These are phyloP conservation scores for Anoncus sp. DNA, from an alignment of 2,888 invertebrate species.

Conservation along the genomic window DNA sequence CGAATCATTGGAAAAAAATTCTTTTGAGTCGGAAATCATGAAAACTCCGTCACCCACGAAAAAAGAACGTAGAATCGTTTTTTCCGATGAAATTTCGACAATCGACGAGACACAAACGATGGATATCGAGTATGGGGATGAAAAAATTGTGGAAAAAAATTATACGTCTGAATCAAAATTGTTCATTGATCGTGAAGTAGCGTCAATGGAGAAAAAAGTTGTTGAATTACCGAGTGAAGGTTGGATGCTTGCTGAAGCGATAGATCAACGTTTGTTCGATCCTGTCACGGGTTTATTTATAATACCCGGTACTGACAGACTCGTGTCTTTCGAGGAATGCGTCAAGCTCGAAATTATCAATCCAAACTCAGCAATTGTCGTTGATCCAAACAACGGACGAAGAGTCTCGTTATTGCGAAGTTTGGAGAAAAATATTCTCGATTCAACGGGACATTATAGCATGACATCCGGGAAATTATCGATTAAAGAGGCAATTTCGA, in stretches of 20 bases:
- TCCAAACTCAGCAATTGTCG: constrained; percentile 91
- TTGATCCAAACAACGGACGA: constrained; percentile 90
- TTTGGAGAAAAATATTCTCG: constrained; percentile 91
- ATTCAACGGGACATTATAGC: constrained; percentile 92
- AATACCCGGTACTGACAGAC: constrained; percentile 93
- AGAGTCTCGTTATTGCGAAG: constrained; percentile 89
- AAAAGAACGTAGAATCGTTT: constrained; percentile 50
- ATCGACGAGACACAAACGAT: constrained; percentile 14
- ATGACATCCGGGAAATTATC: constrained; percentile 85
- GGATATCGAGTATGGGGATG: constrained; percentile 22
- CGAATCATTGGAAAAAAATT: constrained; percentile 29
- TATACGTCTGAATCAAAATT: constrained; percentile 64
- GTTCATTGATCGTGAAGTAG: constrained; percentile 71
- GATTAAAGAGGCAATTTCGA: constrained; percentile 90
- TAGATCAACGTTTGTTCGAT: constrained; percentile 92
- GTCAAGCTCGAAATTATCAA: constrained; percentile 94
- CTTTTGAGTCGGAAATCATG: constrained; percentile 23
- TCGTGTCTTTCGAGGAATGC: constrained; percentile 94
- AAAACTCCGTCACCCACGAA: constrained; percentile 48
- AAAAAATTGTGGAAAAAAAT: constrained; percentile 48
- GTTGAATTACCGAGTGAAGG: constrained; percentile 93
- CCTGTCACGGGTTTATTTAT: constrained; percentile 92
- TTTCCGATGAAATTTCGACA: constrained; percentile 2
- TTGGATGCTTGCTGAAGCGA: constrained; percentile 93
- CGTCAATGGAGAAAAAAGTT: constrained; percentile 87